Evolutionary conservation across 1,140 invertebrate species (phyloP), one percentile per base, ranked within the genome.

Genomic region (Drosophila sturtevanti): DNA sequence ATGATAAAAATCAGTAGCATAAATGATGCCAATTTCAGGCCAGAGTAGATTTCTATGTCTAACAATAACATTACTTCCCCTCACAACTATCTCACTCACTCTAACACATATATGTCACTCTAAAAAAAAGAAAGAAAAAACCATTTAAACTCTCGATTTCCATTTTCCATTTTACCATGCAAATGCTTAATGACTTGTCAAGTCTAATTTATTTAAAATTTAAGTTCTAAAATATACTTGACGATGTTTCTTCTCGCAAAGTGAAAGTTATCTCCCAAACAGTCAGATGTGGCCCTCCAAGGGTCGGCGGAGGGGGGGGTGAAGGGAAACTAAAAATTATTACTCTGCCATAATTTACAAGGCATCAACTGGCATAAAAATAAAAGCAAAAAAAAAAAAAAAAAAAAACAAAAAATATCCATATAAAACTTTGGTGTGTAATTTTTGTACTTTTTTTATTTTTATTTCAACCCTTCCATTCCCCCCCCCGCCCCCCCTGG

Each of bases 11-110:
- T 72, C 77, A 38, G 54, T 41, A 41, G 71, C 67, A 63, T 65
- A 78, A 81, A 87, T 79, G 66, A 80, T 52, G 24, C 48, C 79
- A 79, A 79, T 87, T 86, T 87, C 71, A 86, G 70, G 77, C 67
- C 79, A 81, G 56, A 86, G 66, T 87, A 79, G 59, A 72, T 77
- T 86, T 78, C 74, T 77, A 63, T 79, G 66, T 62, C 64, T 68
- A 35, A 34, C 16, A 16, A 44, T 44, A 14, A 14, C 6, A 7
- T 16, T 44, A 14, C 41, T 11, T 18, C 9, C 41, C 16, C 41
- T 21, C 11, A 11, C 6, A 16, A 0, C 38, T 16, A 4, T n/a
- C n/a, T 7, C 16, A 1, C 41, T 11, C 16, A 10, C 5, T 11
- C 41, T 11, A 21, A 2, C 14, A 3, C 14, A 44, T 16, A 18